Conservation (phyloP, 2,888 invertebrate species). For the Callimorpha dominula region DNA sequence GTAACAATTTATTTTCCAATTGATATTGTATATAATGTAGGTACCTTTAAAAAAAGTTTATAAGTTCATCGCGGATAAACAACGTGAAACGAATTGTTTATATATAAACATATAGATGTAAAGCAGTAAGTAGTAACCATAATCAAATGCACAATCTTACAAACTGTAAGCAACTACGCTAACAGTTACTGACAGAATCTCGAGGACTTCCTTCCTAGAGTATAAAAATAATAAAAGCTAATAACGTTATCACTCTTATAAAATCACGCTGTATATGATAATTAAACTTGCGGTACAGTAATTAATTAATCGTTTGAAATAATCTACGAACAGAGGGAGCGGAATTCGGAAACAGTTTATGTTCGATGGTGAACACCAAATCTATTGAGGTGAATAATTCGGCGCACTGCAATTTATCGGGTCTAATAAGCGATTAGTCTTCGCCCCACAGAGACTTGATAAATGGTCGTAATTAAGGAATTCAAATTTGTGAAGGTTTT, state of each 20-base stretch:
- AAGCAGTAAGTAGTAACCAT: neutral
- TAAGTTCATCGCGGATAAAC: too few relatives aligned
- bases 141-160: neutral
- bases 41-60: too few relatives aligned
- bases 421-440: constrained; percentile 21
- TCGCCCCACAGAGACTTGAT: too few relatives aligned
- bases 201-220: too few relatives aligned
- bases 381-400: constrained; percentile 24
- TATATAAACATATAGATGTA: neutral
- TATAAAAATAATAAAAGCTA: neutral
- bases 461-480: neutral
- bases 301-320: too few relatives aligned
- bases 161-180: neutral
- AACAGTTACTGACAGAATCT: neutral
- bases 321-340: constrained; percentile 7
- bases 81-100: too few relatives aligned
- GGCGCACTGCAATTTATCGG: constrained; percentile 44
- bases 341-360: constrained; percentile 45
- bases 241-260: neutral
- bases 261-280: constrained; percentile 2
- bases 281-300: neutral
- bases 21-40: too few relatives aligned
- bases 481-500: neutral
- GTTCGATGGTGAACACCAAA: constrained; percentile 32
- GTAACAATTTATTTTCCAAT: too few relatives aligned